Evolutionary conservation across 2,888 invertebrate species (phyloP), one percentile per base, ranked within the genome.

Genomic region (Tromatobia lineatoria): DNA sequence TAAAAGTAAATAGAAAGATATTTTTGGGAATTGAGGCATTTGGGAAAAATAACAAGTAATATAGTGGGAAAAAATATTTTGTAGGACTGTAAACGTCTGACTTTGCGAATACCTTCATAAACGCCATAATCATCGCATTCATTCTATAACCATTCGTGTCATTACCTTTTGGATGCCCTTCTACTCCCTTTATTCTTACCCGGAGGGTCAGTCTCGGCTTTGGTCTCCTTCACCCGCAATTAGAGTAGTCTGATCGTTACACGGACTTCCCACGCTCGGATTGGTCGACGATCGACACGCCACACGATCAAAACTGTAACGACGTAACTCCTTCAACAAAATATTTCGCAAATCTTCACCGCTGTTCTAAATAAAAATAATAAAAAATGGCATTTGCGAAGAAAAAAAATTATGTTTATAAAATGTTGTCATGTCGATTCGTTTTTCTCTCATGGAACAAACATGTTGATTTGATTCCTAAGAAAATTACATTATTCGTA

Each of bases 211-310:
- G 80, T 76, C 85, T 84, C 87, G 52, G 52, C 54, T 61, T 18
- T 15, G 29, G 29, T 66, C 50, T 47, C 18, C 29, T n/a, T 45
- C 64, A 80, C 83, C 88, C 89, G 81, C 89, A 92, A 93, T 93
- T 93, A 92, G 88, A 34, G 18, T 89, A 87, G 84, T 79, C 85
- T 75, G 82, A 88, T 88, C 88, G 88, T 88, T 88, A 86, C 86
- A 82, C 57, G 23, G 67, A 80, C 85, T 88, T 87, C 88, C 87
- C 88, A 87, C 88, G 87, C 87, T 81, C 69, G 78, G 47, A 66
- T 78, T 77, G 54, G 74, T 29, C 73, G 73, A 74, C 42, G 80
- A 47, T 66, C 42, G 18, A 34, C 57, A 34, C 29, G 29, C 29
- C 29, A 29, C 29, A 29, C 29, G 29, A 29, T 29, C 4, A 29